These are phyloP conservation scores for Schizopygopsis pylzovi DNA, from an alignment of 2,797 vertebrate species.

Conservation along the genomic window DNA sequence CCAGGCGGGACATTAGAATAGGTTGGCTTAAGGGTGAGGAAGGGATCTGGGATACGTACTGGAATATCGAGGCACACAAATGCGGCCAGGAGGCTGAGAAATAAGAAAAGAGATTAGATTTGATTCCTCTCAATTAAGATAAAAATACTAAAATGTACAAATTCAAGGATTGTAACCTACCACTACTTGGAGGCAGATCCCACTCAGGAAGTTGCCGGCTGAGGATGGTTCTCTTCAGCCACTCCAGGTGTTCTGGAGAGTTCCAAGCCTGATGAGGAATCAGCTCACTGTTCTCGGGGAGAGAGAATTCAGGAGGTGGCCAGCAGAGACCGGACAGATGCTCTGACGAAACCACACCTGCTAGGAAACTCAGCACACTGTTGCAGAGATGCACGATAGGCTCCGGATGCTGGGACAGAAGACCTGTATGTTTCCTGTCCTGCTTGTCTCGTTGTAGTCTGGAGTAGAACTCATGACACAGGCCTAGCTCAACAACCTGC, in stretches of 20 bases:
- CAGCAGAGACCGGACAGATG: constrained; percentile 85
- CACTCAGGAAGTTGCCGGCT: constrained; percentile 89
- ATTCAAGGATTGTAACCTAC: constrained; percentile 66
- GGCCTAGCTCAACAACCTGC: constrained; percentile 84
- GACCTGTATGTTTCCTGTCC: constrained; percentile 75
- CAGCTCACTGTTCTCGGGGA: constrained; percentile 74
- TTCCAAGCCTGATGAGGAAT: constrained; percentile 92
- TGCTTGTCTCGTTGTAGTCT: constrained; percentile 82
- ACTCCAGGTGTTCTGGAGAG: constrained; percentile 80
- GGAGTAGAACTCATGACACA: constrained; percentile 84
- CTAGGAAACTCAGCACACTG: constrained; percentile 81
- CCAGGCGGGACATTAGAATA: constrained; percentile 87
- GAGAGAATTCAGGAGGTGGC: constrained; percentile 87
- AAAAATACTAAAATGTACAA: neutral
- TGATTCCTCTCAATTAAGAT: neutral
- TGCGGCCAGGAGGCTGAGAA: constrained; percentile 84
- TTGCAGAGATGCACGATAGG: constrained; percentile 89
- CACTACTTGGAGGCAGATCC: constrained; percentile 74
- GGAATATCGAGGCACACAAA: constrained; percentile 82
- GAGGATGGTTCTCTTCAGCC: constrained; percentile 86
- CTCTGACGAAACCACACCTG: constrained; percentile 79
- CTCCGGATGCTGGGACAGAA: constrained; percentile 82
- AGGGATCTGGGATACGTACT: constrained; percentile 84
- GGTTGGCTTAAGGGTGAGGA: constrained; percentile 79
- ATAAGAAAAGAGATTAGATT: neutral